A percentile compares a stretch with the other conserved stretches of the same genome.
Evolutionary conservation across 2,113 vertebrate species (phyloP).

Genomic region (Megaceryle torquata): DNA sequence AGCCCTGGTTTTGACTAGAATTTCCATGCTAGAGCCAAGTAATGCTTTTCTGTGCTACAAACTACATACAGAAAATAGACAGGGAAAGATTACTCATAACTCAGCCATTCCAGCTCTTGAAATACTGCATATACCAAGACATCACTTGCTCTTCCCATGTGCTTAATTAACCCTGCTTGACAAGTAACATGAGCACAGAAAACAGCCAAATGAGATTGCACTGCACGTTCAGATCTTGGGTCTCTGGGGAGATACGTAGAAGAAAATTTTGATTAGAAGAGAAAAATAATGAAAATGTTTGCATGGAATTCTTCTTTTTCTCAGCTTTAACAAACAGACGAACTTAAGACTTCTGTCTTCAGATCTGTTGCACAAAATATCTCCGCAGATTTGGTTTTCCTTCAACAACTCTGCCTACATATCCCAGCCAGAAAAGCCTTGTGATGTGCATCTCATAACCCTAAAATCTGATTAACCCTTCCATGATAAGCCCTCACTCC

Average conservation of each 20-base stretch:
- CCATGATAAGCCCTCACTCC: neutral
- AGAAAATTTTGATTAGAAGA: neutral
- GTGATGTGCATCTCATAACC: neutral
- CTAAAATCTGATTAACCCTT: neutral
- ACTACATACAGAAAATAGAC: neutral
- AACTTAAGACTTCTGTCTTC: neutral
- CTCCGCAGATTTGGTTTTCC: neutral
- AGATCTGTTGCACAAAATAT: neutral
- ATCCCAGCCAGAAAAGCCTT: neutral
- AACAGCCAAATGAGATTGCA: neutral
- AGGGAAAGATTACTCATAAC: neutral
- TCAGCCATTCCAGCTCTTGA: neutral
- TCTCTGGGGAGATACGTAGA: neutral
- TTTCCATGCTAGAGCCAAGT: neutral
- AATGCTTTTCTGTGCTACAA: neutral
- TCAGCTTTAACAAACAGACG: neutral
- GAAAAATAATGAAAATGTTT: neutral
- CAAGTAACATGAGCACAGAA: neutral
- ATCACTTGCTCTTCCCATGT: neutral
- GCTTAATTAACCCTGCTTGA: neutral
- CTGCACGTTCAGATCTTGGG: neutral
- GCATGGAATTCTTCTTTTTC: neutral
- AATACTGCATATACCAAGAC: neutral
- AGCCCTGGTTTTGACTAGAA: neutral
- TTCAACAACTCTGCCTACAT: neutral